phyloP scores from a whole-genome alignment of 2,113 vertebrate genomes.

The Notarius lentiginosus region DNA sequence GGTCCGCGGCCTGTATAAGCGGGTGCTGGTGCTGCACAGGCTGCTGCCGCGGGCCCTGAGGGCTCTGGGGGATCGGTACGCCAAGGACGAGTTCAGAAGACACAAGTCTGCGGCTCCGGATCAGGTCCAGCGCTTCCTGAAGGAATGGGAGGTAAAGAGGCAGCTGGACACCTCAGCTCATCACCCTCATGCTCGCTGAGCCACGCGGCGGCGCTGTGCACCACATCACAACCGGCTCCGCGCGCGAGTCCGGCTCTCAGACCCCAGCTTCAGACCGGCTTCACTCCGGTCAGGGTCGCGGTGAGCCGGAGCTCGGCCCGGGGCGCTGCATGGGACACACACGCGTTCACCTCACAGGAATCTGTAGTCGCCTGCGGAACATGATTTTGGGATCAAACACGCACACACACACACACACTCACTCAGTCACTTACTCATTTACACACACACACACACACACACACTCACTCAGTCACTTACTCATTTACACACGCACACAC shows the following conservation, averaged over 20 bases:
- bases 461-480: too few relatives aligned
- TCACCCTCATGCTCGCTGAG: neutral
- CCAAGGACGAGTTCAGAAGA: slow-evolving; percentile 87
- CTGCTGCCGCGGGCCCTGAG: slow-evolving; percentile 79
- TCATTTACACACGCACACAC: too few relatives aligned
- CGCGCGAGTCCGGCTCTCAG: neutral
- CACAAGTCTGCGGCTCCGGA: slow-evolving; percentile 68
- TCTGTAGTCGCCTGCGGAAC: neutral
- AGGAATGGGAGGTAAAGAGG: slow-evolving; percentile 83
- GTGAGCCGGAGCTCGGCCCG: neutral
- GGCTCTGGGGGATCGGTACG: slow-evolving; percentile 85
- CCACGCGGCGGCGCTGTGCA: slow-evolving; percentile 23
- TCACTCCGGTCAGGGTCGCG: neutral
- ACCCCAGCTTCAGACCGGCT: too few relatives aligned
- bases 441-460: too few relatives aligned
- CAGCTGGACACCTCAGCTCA: neutral
- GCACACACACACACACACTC: too few relatives aligned
- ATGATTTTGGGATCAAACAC: neutral
- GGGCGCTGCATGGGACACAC: too few relatives aligned
- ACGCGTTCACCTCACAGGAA: neutral
- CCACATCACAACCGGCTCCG: neutral
- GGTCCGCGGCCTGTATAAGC: slow-evolving; percentile 78
- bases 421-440: too few relatives aligned
- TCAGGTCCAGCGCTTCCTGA: slow-evolving; percentile 79
- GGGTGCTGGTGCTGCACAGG: slow-evolving; percentile 81